phyloP scores from a whole-genome alignment of 2,797 vertebrate genomes.

The Darevskia mixta region DNA sequence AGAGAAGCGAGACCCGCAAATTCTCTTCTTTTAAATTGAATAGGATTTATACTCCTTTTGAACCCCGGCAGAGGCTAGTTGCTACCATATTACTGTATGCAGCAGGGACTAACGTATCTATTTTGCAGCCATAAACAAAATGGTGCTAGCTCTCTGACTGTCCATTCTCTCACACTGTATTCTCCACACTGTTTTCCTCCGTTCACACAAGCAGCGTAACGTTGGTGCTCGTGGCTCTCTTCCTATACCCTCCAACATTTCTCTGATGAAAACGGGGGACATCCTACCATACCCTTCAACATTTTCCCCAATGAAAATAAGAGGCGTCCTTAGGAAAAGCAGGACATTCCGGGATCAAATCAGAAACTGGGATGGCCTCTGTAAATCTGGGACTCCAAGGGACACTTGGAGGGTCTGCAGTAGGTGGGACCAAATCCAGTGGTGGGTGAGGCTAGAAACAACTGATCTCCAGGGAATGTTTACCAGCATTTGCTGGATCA shows the following conservation, averaged over 20 bases:
- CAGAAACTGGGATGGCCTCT: neutral
- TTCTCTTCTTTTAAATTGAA: constrained; percentile 56
- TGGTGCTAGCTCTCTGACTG: constrained; percentile 8
- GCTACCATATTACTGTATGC: constrained; percentile 44
- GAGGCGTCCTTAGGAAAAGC: too few species aligned
- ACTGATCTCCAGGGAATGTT: too few species aligned
- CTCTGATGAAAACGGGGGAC: too few species aligned
- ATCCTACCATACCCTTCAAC: too few species aligned
- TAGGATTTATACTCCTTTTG: constrained; percentile 25
- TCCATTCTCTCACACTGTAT: neutral
- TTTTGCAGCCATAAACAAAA: constrained; percentile 42
- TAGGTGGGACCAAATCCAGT: too few species aligned
- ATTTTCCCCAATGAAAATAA: too few species aligned
- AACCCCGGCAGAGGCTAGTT: constrained; percentile 61
- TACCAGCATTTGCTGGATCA: too few species aligned
- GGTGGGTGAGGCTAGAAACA: too few species aligned
- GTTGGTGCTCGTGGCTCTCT: neutral
- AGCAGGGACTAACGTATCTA: constrained; percentile 35
- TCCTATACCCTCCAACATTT: neutral
- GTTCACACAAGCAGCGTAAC: neutral
- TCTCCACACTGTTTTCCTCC: too few species aligned
- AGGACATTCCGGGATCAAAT: too few species aligned
- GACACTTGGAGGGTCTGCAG: too few species aligned
- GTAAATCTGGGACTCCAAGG: too few species aligned
- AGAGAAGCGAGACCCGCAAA: constrained; percentile 40